Percentiles rank a stretch among this genome's conserved stretches.
These are phyloP conservation scores for Osmerus mordax DNA, from an alignment of 2,113 vertebrate genomes.

Conservation along the genomic window DNA sequence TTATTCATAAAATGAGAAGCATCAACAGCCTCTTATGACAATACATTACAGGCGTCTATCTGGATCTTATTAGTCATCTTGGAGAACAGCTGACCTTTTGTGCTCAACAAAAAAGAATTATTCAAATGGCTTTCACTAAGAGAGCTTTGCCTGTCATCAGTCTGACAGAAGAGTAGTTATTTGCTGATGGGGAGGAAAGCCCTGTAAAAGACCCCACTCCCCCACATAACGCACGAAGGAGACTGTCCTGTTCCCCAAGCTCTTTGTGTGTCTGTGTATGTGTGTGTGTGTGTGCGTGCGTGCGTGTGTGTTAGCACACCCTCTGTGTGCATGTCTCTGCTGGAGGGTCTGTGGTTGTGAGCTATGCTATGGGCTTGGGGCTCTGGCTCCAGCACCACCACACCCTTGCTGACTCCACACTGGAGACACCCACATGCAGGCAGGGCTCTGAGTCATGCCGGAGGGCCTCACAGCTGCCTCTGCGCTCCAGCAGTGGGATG, in stretches of 20 bases:
- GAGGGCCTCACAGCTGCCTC: slow-evolving; percentile 17
- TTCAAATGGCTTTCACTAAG: not conserved
- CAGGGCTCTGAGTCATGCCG: slow-evolving; percentile 41
- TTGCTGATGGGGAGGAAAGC: not conserved
- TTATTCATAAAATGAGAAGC: slow-evolving; percentile 2
- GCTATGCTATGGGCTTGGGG: slow-evolving; percentile 13
- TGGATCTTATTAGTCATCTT: slow-evolving; percentile 29
- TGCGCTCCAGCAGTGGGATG: not conserved
- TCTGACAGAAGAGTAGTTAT: not conserved
- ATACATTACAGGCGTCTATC: slow-evolving; percentile 5
- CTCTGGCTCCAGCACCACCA: slow-evolving; percentile 18
- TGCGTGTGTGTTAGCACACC: not conserved
- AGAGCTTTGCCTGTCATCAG: not conserved
- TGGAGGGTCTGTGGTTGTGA: slow-evolving; percentile 14
- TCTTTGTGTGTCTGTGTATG: not conserved
- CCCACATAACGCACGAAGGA: not conserved
- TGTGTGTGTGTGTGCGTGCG: no score
- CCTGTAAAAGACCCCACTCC: not conserved
- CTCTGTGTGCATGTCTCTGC: not conserved
- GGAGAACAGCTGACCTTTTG: slow-evolving; percentile 18
- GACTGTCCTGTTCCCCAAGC: not conserved
- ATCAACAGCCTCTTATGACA: not conserved
- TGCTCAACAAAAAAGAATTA: slow-evolving; percentile 3
- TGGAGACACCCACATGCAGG: slow-evolving; percentile 39
- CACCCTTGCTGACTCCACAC: slow-evolving; percentile 44